A percentile compares a stretch with the other conserved stretches of the same genome.
Evolutionary conservation across 2,113 vertebrate genomes (phyloP).

Genomic region (Malurus alboscapulatus): DNA sequence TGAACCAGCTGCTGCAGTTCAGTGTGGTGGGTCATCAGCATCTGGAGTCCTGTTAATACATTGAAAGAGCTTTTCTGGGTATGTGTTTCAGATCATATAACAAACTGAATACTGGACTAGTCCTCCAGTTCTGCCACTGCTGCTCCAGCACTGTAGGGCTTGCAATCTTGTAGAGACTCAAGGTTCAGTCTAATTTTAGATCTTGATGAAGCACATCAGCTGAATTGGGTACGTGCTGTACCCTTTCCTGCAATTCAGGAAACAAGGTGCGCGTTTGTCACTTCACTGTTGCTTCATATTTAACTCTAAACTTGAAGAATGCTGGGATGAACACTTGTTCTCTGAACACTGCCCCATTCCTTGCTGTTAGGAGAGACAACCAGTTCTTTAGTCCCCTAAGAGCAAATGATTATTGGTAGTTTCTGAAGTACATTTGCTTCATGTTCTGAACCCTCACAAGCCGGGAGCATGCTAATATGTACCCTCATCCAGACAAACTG

Average conservation of each 20-base stretch:
- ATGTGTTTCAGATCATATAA: rapidly evolving
- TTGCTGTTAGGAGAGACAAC: background rate
- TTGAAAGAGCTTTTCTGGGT: background rate
- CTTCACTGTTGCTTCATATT: slow-evolving; percentile 42
- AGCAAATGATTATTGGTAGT: background rate
- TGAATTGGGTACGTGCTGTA: background rate
- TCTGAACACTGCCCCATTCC: background rate
- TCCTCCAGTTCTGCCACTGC: background rate
- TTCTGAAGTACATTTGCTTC: background rate
- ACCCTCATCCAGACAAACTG: background rate
- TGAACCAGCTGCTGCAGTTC: background rate
- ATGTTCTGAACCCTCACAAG: background rate
- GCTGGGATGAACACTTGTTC: background rate
- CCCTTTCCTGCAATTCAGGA: slow-evolving; percentile 44
- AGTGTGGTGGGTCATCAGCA: background rate
- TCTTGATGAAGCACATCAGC: slow-evolving; percentile 20
- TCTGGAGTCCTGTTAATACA: background rate
- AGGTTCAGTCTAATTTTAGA: slow-evolving; percentile 66
- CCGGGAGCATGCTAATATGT: background rate
- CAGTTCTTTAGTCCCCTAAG: background rate
- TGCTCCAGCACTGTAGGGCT: background rate
- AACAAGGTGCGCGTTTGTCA: slow-evolving; percentile 18
- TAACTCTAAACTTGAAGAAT: slow-evolving; percentile 28
- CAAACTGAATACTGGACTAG: background rate
- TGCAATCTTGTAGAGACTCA: slow-evolving; percentile 14